Evolutionary conservation across 2,797 vertebrate genomes (phyloP).

Genomic region (Limnodromus scolopaceus): DNA sequence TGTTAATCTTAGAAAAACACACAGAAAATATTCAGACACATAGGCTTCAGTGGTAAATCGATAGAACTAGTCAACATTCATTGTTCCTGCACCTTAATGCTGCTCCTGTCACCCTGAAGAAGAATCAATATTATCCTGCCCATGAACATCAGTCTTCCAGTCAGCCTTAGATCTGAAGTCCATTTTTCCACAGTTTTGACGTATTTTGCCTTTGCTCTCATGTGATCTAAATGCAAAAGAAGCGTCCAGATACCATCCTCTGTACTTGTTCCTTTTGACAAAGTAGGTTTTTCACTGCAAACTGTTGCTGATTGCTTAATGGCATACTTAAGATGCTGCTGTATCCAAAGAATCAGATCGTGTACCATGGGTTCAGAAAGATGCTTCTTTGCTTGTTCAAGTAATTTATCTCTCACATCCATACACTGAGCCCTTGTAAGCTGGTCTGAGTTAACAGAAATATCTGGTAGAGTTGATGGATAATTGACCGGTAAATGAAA

Average conservation of each 20-base stretch:
- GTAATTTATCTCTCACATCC: conserved; percentile 75
- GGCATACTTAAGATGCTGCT: conserved; percentile 77
- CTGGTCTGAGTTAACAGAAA: conserved; percentile 83
- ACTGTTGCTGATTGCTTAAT: conserved; percentile 48
- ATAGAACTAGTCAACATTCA: conserved; percentile 49
- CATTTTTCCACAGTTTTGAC: conserved; percentile 83
- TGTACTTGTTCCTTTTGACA: not conserved
- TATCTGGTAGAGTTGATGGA: conserved; percentile 80
- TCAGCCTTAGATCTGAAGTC: conserved; percentile 82
- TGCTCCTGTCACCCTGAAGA: conserved; percentile 82
- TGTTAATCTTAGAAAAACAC: conserved; percentile 44
- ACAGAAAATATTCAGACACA: conserved; percentile 30
- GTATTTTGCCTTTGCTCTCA: conserved; percentile 84
- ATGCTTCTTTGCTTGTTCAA: conserved; percentile 78
- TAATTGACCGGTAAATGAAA: conserved; percentile 86
- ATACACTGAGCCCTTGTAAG: conserved; percentile 84
- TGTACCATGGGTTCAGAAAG: conserved; percentile 84
- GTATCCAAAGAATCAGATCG: conserved; percentile 82
- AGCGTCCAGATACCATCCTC: conserved; percentile 76
- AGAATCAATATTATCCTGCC: conserved; percentile 85
- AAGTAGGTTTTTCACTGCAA: conserved; percentile 27
- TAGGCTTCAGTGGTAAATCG: conserved; percentile 34
- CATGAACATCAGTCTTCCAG: conserved; percentile 84
- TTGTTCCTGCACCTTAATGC: conserved; percentile 82
- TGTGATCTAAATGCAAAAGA: conserved; percentile 87